Evolutionary conservation across 2,888 invertebrate genomes (phyloP).

Genomic region (Sminthurides aquaticus): DNA sequence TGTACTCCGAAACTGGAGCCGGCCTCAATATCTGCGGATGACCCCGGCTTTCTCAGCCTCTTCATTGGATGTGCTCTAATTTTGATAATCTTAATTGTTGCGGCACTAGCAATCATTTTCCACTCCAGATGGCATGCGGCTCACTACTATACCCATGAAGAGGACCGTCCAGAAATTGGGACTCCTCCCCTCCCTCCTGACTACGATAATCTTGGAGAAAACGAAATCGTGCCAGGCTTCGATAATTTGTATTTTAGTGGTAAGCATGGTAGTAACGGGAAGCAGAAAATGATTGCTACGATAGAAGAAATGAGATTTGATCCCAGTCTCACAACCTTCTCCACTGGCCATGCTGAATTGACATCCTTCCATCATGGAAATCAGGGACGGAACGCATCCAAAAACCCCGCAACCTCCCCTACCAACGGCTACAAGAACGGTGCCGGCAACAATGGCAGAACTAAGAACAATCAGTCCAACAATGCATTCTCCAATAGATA

Average conservation of each 20-base stretch:
- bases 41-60: constrained; percentile 51
- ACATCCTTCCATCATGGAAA: constrained; percentile 12
- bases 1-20: constrained; percentile 52
- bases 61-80: constrained; percentile 53
- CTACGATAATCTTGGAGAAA: constrained; percentile 22
- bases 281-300: constrained; percentile 42
- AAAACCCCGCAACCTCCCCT: not conserved
- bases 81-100: constrained; percentile 52
- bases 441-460: not conserved
- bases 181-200: constrained; percentile 35
- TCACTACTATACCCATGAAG: constrained; percentile 73
- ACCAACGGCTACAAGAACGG: not conserved
- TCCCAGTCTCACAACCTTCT: constrained; percentile 18
- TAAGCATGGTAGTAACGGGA: constrained; percentile 28
- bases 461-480: constrained; percentile 11
- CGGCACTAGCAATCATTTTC: constrained; percentile 53
- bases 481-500: constrained; percentile 10
- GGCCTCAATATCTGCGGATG: constrained; percentile 50
- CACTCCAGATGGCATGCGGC: constrained; percentile 61
- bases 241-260: constrained; percentile 31
- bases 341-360: constrained; percentile 7
- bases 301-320: constrained; percentile 40
- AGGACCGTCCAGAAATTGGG: constrained; percentile 50
- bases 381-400: not conserved
- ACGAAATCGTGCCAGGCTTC: constrained; percentile 23